Evolutionary conservation across 2,888 invertebrate species (phyloP).

Genomic region (Pristionchus maxplancki): DNA sequence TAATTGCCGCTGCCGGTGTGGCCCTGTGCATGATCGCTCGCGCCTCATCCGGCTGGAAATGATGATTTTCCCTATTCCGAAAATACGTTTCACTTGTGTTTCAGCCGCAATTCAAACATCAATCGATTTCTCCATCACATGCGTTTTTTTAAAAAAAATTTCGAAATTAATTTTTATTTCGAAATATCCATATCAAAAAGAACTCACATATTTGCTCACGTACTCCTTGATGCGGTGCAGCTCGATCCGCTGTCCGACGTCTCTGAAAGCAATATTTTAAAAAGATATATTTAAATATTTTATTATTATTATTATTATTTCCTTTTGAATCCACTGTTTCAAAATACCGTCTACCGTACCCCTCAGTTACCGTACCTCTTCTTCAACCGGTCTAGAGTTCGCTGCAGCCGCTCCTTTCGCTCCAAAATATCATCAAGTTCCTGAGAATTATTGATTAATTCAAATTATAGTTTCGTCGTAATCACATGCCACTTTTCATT

Average conservation of each 20-base stretch:
- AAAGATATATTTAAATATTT: neutral
- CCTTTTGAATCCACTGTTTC: too few relatives aligned
- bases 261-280: neutral
- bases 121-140: too few relatives aligned
- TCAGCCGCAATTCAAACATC: too few relatives aligned
- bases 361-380: too few relatives aligned
- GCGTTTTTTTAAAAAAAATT: too few relatives aligned
- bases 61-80: neutral
- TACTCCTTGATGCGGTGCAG: neutral
- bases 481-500: too few relatives aligned
- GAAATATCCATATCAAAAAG: too few relatives aligned
- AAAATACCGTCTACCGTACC: neutral
- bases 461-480: too few relatives aligned
- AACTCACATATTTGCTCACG: neutral
- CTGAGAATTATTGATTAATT: too few relatives aligned
- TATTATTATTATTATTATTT: neutral
- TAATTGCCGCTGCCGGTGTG: too few relatives aligned
- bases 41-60: neutral
- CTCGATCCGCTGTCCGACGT: neutral
- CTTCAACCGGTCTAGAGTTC: neutral
- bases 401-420: neutral
- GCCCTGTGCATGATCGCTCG: neutral
- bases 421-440: neutral
- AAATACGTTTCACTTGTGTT: too few relatives aligned
- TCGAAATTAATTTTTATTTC: too few relatives aligned